phyloP scores from a whole-genome alignment of 2,113 vertebrate genomes.

The Pygoscelis adeliae region DNA sequence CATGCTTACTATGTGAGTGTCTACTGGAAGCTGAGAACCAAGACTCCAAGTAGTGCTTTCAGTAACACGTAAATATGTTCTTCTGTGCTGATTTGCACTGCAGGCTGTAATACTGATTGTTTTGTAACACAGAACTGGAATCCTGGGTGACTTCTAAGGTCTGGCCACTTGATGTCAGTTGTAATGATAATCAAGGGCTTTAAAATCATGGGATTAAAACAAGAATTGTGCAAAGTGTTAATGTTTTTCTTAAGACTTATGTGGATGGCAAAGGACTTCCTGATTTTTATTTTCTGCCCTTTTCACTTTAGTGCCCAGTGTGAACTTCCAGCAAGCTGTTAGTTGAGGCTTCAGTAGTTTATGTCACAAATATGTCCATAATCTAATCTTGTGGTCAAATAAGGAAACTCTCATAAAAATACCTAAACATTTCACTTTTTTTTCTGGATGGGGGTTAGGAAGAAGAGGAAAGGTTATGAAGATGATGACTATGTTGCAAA shows the following conservation, averaged over 20 bases:
- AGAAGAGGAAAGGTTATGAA: conserved; percentile 92
- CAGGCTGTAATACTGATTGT: background rate
- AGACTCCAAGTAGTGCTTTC: background rate
- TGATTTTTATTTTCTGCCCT: background rate
- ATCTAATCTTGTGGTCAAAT: background rate
- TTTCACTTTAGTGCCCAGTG: background rate
- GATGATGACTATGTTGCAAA: conserved; percentile 87
- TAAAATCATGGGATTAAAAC: background rate
- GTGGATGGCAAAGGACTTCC: background rate
- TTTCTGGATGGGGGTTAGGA: conserved; percentile 72
- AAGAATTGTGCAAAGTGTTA: background rate
- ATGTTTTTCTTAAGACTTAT: background rate
- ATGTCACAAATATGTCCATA: background rate
- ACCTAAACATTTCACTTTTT: background rate
- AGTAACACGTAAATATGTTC: accelerated
- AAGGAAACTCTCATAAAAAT: background rate
- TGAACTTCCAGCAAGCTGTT: background rate
- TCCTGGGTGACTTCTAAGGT: background rate
- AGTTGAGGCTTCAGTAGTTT: background rate
- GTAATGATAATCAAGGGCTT: background rate
- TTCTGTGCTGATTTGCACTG: background rate
- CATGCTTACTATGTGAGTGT: background rate
- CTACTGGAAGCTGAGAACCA: background rate
- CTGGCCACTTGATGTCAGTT: background rate
- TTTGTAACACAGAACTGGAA: background rate